Base-by-base conservation (phyloP, 2,113 vertebrate species). In the Apistogramma diplotaenia region DNA sequence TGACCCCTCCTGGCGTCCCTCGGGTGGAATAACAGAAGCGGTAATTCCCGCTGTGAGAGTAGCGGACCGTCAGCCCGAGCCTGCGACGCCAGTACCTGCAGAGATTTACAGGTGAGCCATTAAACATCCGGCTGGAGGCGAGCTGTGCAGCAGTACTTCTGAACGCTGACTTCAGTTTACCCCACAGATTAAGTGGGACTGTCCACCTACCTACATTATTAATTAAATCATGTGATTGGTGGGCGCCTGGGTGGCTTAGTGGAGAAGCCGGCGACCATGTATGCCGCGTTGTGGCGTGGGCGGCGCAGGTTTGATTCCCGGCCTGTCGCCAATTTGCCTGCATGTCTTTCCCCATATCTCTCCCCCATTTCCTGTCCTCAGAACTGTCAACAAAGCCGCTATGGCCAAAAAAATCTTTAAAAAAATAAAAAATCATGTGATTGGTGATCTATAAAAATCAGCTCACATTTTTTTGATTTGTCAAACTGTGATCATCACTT, bases 21-120 rank as follows among this genome's bases (percentile, higher is more conserved):
- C 97, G 95, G 86, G 90, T 95, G 76, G 93, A 96, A 61, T 98
- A 99, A 80, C 97, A 98, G 91, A 99, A 99, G 88, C 95, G 95
- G 74, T 99, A 99, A 73, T 94, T 95, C 10, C 95, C 95, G 1
- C 94, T 93, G 82, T 82, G 78, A 0, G 86, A 93, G 0, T 96
- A 96, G 60, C 87, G 93, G 76, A 99, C 94, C 87, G 95, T 95
- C 94, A 99, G 92, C 0, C 98, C 97, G 87, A 98, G 43, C 1
- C 94, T 90, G 85, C 94, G 89, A 71, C 98, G 96, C 97, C 94
- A 95, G 88, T 95, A 97, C 97, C 97, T 98, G 89, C 0, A n/a
- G 23, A 61, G 37, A 18, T 60, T 23, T 0, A 78, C 3, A 25
- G 55, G 8, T 11, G 23, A 4, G 19, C 40, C 0, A 1, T 46